phyloP scores from a whole-genome alignment of 2,797 vertebrate genomes.

The Lemur catta region DNA sequence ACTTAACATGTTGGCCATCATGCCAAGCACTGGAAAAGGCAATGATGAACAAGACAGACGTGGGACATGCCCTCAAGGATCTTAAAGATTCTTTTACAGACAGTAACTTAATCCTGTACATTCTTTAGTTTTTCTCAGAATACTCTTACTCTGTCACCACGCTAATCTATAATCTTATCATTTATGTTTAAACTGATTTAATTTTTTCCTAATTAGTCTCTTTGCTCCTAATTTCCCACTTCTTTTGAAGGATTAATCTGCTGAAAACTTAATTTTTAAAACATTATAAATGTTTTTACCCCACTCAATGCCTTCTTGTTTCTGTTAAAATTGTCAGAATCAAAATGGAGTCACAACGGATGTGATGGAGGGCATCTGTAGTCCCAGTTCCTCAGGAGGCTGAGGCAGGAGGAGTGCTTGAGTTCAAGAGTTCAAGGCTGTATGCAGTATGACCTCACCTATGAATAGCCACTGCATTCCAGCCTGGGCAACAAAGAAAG shows the following conservation, averaged over 20 bases:
- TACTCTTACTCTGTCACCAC: neutral
- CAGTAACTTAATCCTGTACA: neutral
- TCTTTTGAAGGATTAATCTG: conserved; percentile 19
- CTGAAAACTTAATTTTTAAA: conserved; percentile 39
- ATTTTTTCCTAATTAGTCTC: neutral
- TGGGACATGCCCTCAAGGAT: neutral
- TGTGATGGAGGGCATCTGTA: neutral
- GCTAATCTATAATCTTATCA: conserved; percentile 7
- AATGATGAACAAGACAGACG: neutral
- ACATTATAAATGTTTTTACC: neutral
- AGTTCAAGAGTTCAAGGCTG: neutral
- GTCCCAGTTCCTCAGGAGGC: neutral
- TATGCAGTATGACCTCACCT: neutral
- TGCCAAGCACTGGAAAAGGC: neutral
- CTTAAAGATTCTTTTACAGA: neutral
- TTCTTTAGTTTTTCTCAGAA: neutral
- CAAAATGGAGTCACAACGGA: neutral
- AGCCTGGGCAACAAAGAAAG: neutral
- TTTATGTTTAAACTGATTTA: neutral
- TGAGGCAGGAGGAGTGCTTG: neutral
- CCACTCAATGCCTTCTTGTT: neutral
- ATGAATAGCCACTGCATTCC: neutral
- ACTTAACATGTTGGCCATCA: neutral
- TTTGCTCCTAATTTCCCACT: conserved; percentile 10
- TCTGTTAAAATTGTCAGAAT: neutral